Base-by-base conservation (phyloP, 2,888 invertebrate species). In the Dinocampus coccinellae region DNA sequence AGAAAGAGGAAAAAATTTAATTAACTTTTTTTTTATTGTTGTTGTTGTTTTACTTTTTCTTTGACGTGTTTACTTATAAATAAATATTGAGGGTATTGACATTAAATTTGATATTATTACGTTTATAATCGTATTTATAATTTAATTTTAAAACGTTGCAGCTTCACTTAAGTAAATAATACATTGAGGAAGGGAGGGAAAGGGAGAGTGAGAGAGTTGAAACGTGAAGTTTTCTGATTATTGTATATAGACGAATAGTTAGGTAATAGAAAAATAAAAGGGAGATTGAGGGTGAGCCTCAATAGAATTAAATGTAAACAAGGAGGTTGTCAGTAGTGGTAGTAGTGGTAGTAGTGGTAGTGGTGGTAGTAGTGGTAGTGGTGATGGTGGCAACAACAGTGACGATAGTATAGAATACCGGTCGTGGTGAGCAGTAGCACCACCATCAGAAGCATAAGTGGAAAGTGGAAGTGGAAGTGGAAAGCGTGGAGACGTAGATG, bases 281-380 rank as follows among this genome's bases (percentile, higher is more conserved):
- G 20, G 47, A 47, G 47, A n/a, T 16, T 47, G 47, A 47, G 53
- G 22, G 33, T 53, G 52, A 65, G 24, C 22, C 11, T 16, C 24
- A 33, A 36, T 33, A 73, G 74, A 74, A 47, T 76, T 72, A 71
- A 75, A 75, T 69, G 73, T 71, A 72, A 75, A 77, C 71, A 74
- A 74, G 73, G 67, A 70, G 62, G 73, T 70, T 69, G 73, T n/a
- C n/a, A n/a, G n/a, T 62, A 71, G 62, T 62, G 57, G 22, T 26
- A 29, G 57, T 9, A 62, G 63, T 10, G 26, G 55, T 9, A 67
- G 63, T 78, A 79, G 77, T 77, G 74, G 75, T 76, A 76, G 60
- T 62, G 72, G 62, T 62, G 57, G 22, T 26, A 29, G 57, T 9
- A 62, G 63, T 10, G 26, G 55, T 9, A 67, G 63, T 78, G 79